Base-by-base conservation (phyloP, 2,888 invertebrate genomes). In the Herminia tarsipennalis region DNA sequence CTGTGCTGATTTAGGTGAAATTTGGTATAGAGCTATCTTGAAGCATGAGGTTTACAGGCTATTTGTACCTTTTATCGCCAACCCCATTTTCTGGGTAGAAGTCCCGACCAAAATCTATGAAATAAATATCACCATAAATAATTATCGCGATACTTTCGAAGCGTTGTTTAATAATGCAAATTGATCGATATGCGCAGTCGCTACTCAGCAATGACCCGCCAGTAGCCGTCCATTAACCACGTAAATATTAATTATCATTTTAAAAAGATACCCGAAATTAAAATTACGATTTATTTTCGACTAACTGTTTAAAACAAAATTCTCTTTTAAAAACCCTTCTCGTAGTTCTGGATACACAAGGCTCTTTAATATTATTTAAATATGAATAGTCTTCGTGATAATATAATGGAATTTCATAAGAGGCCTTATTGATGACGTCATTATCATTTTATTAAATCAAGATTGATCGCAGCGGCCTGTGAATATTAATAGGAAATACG, bases 391-490 rank as follows among this genome's bases (percentile, higher is more conserved):
- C 32, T 38, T 38, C 33, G 16, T 9, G 37, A 37, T 36, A 28
- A 38, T 33, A 38, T 27, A 12, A 21, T 39, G 27, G 27, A 34
- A 45, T 39, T 45, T 45, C 34, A 38, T 39, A 45, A 45, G 38
- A 39, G 45, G 28, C 38, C 17, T 18, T 45, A 45, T 39, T 39
- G 39, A 45, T 45, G 38, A 39, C 38, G 34, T 39, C 39, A 45
- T 45, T 45, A 45, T 45, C 45, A 38, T 39, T 39, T 45, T 45
- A 45, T 45, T 45, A 45, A 38, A 45, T 45, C 45, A 39, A 45
- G 38, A 45, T 45, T 45, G 45, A 45, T 45, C 39, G 29, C 45
- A 34, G 21, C 21, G 20, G 24, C 30, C 30, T 20, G 36, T 25
- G 20, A 37, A 43, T 30, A 24, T 43, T 37, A 37, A 39, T 33